These are phyloP conservation scores for Pyrocoelia pectoralis DNA, from an alignment of 2,888 invertebrate species.

Conservation along the genomic window DNA sequence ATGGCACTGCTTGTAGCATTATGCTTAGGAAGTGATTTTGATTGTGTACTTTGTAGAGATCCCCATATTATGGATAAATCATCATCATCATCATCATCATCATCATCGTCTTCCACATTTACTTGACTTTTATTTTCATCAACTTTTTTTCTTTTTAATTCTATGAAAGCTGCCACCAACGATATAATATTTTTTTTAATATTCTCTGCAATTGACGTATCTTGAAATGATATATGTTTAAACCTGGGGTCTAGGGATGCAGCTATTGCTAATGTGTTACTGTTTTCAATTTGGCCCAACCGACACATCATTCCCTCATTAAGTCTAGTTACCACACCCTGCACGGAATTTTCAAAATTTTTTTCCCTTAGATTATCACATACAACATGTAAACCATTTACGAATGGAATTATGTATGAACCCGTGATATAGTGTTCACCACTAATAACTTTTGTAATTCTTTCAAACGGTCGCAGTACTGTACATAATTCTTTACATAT, in stretches of 20 bases:
- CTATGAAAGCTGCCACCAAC: too few relatives aligned
- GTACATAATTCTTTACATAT: conserved; percentile 8
- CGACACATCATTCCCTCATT: not conserved
- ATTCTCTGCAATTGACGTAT: conserved; percentile 8
- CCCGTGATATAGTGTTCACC: conserved; percentile 19
- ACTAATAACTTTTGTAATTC: conserved; percentile 17
- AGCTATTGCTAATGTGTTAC: not conserved
- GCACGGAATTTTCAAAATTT: not conserved
- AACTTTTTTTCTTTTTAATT: too few relatives aligned
- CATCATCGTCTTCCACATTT: too few relatives aligned
- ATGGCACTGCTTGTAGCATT: too few relatives aligned
- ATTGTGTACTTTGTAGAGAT: too few relatives aligned
- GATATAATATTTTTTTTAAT: not conserved
- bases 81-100: too few relatives aligned
- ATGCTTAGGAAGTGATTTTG: too few relatives aligned
- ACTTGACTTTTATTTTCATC: too few relatives aligned
- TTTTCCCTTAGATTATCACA: not conserved
- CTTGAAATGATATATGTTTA: conserved; percentile 22
- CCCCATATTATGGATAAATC: too few relatives aligned
- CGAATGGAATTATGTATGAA: conserved; percentile 23
- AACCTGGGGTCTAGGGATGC: conserved; percentile 32
- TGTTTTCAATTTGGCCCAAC: conserved; percentile 22
- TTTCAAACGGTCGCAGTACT: conserved; percentile 20
- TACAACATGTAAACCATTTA: not conserved
- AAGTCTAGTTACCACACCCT: not conserved